These are phyloP conservation scores for Sphecodes monilicornis DNA, from an alignment of 2,888 invertebrate genomes.

Conservation along the genomic window DNA sequence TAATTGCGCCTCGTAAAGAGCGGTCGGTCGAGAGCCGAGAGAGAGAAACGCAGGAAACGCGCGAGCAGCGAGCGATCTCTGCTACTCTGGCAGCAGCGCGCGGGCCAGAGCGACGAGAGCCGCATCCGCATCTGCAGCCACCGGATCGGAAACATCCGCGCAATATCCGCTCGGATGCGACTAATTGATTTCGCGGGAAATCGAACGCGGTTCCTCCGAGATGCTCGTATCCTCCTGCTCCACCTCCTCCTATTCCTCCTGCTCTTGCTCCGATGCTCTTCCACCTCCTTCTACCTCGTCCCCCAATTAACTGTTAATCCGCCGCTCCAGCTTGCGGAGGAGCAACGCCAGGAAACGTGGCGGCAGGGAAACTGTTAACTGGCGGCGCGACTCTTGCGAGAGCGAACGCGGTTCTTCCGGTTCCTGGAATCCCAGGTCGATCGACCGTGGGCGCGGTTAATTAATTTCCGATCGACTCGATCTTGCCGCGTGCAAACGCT, in stretches of 20 bases:
- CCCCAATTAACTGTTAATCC: conserved; percentile 69
- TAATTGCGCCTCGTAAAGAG: conserved; percentile 37
- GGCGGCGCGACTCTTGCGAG: background rate
- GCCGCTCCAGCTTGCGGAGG: conserved; percentile 5
- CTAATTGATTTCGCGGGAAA: conserved; percentile 49
- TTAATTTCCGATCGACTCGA: conserved; percentile 24
- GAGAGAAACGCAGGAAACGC: background rate
- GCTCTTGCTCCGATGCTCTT: background rate
- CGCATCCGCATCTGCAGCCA: background rate
- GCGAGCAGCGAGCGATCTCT: background rate
- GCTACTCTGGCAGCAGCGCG: background rate
- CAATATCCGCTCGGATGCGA: conserved; percentile 49
- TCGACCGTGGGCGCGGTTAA: conserved; percentile 20
- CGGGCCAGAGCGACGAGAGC: background rate
- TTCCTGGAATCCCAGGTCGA: background rate
- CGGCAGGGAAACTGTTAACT: background rate
- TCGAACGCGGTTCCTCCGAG: conserved; percentile 43
- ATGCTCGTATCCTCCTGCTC: background rate
- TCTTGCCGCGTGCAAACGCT: background rate
- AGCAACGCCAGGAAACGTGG: conserved; percentile 16
- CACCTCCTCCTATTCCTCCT: background rate
- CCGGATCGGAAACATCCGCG: conserved; percentile 10
- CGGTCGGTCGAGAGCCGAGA: conserved; percentile 10
- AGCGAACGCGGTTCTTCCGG: conserved; percentile 8
- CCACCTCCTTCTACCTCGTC: background rate